Evolutionary conservation across 64 coral and sea anemone genomes (phyloP).

Genomic region (Stichodactyla mertensii): DNA sequence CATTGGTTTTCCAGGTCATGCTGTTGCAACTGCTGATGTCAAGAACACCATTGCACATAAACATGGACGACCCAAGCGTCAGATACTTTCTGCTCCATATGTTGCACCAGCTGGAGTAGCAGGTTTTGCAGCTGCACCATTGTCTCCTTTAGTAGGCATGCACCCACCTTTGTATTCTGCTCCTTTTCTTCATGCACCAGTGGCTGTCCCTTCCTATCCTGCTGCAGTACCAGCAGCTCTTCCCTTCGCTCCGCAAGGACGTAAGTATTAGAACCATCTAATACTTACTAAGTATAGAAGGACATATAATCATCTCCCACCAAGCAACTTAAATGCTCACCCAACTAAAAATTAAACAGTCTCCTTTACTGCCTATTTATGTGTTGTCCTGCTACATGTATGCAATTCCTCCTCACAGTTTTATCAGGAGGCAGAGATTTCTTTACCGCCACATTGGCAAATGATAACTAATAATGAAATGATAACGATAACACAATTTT

Average conservation of each 20-base stretch:
- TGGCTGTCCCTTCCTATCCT: slow-evolving; percentile 42
- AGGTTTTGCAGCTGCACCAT: not conserved
- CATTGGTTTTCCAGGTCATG: slow-evolving; percentile 92
- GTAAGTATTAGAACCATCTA: not conserved
- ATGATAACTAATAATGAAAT: no score
- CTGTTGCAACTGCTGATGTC: slow-evolving; percentile 87
- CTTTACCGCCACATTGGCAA: no score
- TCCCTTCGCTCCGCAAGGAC: slow-evolving; percentile 24
- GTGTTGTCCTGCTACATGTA: no score
- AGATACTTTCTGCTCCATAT: slow-evolving; percentile 2
- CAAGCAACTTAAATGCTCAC: no score
- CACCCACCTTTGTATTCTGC: not conserved
- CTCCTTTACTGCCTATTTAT: no score
- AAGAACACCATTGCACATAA: slow-evolving; percentile 86
- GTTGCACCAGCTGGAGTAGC: not conserved
- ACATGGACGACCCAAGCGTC: slow-evolving; percentile 45
- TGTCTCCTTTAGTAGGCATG: slow-evolving; percentile 21
- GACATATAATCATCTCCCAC: no score
- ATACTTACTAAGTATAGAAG: no score
- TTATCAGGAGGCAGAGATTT: no score
- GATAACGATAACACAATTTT: no score
- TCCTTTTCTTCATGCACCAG: slow-evolving; percentile 15
- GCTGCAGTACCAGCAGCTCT: slow-evolving; percentile 43
- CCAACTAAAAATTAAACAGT: no score
- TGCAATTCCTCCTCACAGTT: no score